Conservation (phyloP, 2,888 invertebrate genomes). For the Polylopha cassiicola region DNA sequence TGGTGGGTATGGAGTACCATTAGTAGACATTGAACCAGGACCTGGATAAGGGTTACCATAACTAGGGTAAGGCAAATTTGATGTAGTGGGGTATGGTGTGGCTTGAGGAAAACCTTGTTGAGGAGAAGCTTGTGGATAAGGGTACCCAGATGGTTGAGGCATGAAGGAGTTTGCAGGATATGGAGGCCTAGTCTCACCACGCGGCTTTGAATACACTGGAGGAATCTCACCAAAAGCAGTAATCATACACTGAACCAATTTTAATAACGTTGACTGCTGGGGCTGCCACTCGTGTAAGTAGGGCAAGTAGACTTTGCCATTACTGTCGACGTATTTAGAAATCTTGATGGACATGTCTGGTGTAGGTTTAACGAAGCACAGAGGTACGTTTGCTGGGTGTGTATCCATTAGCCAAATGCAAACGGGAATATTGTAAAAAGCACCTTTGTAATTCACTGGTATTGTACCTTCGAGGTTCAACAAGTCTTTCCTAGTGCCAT, state of each 20-base stretch:
- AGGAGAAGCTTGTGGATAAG: constrained; percentile 50
- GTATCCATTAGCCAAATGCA: constrained; percentile 98
- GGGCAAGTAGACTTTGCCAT: constrained; percentile 96
- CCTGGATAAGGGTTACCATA: constrained; percentile 64
- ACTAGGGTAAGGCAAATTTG: constrained; percentile 72
- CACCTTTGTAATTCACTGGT: constrained; percentile 93
- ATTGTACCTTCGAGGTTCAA: constrained; percentile 94
- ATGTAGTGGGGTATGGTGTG: constrained; percentile 63
- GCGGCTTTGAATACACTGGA: constrained; percentile 91
- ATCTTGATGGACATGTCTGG: constrained; percentile 96
- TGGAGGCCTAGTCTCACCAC: constrained; percentile 76
- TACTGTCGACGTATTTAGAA: constrained; percentile 95
- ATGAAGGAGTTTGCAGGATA: constrained; percentile 73
- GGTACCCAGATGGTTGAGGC: constrained; percentile 67
- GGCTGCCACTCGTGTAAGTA: constrained; percentile 96
- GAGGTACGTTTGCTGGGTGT: constrained; percentile 97
- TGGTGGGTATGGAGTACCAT: constrained; percentile 47
- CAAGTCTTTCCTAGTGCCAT: constrained; percentile 88
- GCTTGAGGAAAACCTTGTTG: constrained; percentile 54
- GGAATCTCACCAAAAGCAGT: constrained; percentile 96
- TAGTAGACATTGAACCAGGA: constrained; percentile 33
- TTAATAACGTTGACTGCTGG: constrained; percentile 89
- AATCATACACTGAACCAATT: constrained; percentile 93
- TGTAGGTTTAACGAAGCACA: constrained; percentile 96
- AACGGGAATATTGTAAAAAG: constrained; percentile 96